Percentiles rank a stretch among this genome's conserved stretches.
These are phyloP conservation scores for Micoletzkya japonica DNA, from an alignment of 2,888 invertebrate species.

Conservation along the genomic window DNA sequence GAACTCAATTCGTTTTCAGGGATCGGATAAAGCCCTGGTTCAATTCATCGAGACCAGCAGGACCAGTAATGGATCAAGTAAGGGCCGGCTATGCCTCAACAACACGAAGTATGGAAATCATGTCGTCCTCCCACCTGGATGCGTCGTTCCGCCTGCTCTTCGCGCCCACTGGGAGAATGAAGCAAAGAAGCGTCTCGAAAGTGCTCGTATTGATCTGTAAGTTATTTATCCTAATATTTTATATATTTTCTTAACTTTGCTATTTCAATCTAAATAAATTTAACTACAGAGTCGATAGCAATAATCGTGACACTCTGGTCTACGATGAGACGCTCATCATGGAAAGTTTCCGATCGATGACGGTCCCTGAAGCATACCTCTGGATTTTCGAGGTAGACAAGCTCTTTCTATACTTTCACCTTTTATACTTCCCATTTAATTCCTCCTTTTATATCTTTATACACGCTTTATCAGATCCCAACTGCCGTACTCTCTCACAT, in stretches of 20 bases:
- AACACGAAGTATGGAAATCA: not conserved
- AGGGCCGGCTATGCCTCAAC: not conserved
- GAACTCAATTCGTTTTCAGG: not conserved
- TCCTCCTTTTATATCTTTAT: not conserved
- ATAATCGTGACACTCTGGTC: not conserved
- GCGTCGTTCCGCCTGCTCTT: not conserved
- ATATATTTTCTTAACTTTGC: not conserved
- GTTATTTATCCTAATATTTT: not conserved
- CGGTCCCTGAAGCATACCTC: not conserved
- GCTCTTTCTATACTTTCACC: too few relatives aligned
- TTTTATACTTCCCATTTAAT: not conserved
- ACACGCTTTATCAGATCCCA: not conserved
- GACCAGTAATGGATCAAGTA: not conserved
- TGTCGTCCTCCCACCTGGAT: not conserved
- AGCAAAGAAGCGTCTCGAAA: not conserved
- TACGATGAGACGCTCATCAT: not conserved
- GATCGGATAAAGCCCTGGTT: not conserved
- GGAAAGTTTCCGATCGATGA: not conserved
- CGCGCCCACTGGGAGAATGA: not conserved
- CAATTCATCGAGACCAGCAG: not conserved
- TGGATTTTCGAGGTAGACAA: not conserved
- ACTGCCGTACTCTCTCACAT: not conserved
- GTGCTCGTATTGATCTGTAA: not conserved
- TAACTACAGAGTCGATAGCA: not conserved
- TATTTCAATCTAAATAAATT: too few relatives aligned